Conservation (phyloP, 2,888 invertebrate genomes). For the Agonopterix heracliana region DNA sequence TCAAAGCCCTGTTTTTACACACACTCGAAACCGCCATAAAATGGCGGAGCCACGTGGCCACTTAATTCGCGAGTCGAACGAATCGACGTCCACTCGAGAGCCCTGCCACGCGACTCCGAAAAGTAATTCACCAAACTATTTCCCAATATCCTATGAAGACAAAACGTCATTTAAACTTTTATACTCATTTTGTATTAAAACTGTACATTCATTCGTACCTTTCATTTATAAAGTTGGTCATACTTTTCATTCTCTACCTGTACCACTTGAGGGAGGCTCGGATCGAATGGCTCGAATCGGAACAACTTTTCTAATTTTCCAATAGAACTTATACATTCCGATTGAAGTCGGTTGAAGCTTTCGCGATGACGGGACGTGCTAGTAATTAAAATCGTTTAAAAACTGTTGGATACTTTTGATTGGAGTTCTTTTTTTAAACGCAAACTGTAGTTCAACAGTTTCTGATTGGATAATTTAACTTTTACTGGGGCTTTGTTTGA, state of each 20-base stretch:
- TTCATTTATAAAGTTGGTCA: conserved; percentile 52
- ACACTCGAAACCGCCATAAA: too few species aligned
- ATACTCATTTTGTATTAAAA: too few species aligned
- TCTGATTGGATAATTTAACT: too few species aligned
- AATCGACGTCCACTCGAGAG: too few species aligned
- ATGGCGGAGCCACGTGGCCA: too few species aligned
- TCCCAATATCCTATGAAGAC: too few species aligned
- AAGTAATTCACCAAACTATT: too few species aligned
- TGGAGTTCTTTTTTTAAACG: background rate
- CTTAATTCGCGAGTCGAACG: too few species aligned
- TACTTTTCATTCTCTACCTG: conserved; percentile 34
- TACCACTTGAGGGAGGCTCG: background rate
- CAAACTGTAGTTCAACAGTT: too few species aligned
- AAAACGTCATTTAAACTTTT: too few species aligned
- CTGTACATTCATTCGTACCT: conserved; percentile 27
- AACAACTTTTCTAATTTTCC: conserved; percentile 67
- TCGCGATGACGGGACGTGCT: conserved; percentile 12
- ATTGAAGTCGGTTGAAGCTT: conserved; percentile 10
- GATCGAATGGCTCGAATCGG: conserved; percentile 2
- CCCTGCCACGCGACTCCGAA: too few species aligned
- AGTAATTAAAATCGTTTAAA: conserved; percentile 10
- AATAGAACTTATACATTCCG: conserved; percentile 58
- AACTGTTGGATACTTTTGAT: conserved; percentile 6
- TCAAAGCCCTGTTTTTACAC: too few species aligned
- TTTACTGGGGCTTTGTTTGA: background rate